Evolutionary conservation across 2,888 invertebrate genomes (phyloP).

Genomic region (Eupithecia subfuscata): DNA sequence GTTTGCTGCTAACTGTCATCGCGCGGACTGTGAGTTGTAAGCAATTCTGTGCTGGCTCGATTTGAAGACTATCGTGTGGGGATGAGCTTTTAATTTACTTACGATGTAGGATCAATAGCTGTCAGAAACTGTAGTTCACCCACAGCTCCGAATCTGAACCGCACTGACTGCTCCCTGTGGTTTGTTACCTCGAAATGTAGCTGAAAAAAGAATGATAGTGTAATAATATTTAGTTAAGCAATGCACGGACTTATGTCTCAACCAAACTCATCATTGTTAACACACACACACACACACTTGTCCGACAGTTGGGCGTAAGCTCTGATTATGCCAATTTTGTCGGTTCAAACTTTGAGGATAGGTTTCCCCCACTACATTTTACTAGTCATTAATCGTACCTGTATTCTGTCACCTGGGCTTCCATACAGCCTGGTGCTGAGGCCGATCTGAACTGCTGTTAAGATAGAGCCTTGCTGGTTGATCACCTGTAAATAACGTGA

Average conservation of each 20-base stretch:
- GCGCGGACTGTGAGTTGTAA: not conserved
- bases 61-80: not conserved
- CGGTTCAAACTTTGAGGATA: not conserved
- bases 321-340: not conserved
- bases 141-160: conserved; percentile 84
- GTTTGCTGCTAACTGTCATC: not conserved
- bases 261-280: not conserved
- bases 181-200: conserved; percentile 90
- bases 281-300: too few species aligned
- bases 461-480: conserved; percentile 65
- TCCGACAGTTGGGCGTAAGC: not conserved
- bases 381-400: conserved; percentile 57
- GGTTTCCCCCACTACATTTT: not conserved
- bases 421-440: conserved; percentile 73
- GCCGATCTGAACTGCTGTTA: conserved; percentile 75
- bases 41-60: too few species aligned
- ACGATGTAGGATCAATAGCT: conserved; percentile 83
- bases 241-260: not conserved
- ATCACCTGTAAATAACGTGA: conserved; percentile 58
- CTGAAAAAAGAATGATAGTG: conserved; percentile 50
- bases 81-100: conserved; percentile 50
- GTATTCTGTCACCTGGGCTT: conserved; percentile 71
- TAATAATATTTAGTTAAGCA: not conserved
- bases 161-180: conserved; percentile 82
- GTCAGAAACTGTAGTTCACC: conserved; percentile 84